phyloP scores from a whole-genome alignment of 2,113 vertebrate species.

The Psophia crepitans region DNA sequence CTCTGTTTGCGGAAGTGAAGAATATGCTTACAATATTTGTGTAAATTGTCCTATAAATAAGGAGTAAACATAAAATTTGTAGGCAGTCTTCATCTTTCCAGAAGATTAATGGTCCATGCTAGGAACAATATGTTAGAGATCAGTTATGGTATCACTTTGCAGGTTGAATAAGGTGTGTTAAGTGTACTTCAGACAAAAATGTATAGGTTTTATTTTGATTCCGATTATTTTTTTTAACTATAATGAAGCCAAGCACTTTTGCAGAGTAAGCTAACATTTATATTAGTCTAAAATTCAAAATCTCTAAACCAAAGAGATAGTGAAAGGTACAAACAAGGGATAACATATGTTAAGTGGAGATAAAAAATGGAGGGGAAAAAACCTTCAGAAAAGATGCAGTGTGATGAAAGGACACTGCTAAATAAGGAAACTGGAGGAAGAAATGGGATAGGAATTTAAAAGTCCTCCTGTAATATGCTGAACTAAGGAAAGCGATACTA shows the following conservation, averaged over 20 bases:
- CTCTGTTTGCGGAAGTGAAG: background rate
- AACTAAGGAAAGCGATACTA: background rate
- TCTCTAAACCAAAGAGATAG: background rate
- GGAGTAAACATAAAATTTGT: background rate
- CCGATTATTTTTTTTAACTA: background rate
- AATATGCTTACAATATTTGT: background rate
- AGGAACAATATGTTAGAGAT: background rate
- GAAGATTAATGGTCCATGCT: background rate
- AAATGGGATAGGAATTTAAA: background rate
- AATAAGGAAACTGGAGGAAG: background rate
- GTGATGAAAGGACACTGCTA: background rate
- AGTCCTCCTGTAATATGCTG: background rate
- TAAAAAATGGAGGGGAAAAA: background rate
- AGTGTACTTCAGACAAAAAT: background rate
- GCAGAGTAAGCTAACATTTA: background rate
- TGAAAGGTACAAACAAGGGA: background rate
- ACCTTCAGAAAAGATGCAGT: background rate
- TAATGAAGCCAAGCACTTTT: background rate
- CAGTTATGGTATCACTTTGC: background rate
- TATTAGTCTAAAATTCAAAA: background rate
- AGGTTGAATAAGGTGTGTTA: background rate
- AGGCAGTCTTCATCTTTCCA: background rate
- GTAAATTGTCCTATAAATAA: background rate
- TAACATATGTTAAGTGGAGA: background rate
- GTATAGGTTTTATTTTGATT: background rate